phyloP scores from a whole-genome alignment of 2,888 invertebrate species.

The Neoascia interrupta region DNA sequence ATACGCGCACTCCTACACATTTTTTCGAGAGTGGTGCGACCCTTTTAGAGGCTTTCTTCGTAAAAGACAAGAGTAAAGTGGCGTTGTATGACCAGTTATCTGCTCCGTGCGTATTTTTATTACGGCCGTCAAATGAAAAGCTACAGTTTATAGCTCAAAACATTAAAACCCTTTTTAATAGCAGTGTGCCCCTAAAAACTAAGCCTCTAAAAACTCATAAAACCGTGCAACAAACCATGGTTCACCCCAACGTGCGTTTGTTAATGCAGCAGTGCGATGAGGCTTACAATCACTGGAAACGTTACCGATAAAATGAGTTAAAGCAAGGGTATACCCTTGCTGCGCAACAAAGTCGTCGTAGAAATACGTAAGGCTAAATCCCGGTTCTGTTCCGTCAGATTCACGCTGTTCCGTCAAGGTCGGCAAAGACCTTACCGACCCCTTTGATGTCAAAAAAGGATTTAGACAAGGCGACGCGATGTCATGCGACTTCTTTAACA shows the following conservation, averaged over 20 bases:
- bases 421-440: too few relatives aligned
- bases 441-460: too few relatives aligned
- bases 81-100: constrained; percentile 6
- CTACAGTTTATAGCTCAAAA: too few relatives aligned
- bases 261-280: constrained; percentile 3
- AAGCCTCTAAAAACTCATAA: background rate
- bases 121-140: constrained; percentile 1
- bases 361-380: constrained; percentile 11
- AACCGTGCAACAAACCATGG: constrained; percentile 5
- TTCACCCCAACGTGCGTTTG: background rate
- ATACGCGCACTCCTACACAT: too few relatives aligned
- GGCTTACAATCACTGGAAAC: too few relatives aligned
- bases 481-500: too few relatives aligned
- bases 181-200: constrained; percentile 2
- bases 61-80: background rate
- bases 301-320: constrained; percentile 6
- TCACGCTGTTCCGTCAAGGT: too few relatives aligned
- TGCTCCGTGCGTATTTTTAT: too few relatives aligned
- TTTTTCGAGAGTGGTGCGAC: background rate
- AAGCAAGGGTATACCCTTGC: background rate
- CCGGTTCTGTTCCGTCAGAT: background rate
- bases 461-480: too few relatives aligned
- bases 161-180: too few relatives aligned
- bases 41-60: background rate
- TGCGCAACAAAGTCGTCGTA: constrained; percentile 22